Evolutionary conservation across 2,888 invertebrate genomes (phyloP).

Genomic region (Furcula furcula): DNA sequence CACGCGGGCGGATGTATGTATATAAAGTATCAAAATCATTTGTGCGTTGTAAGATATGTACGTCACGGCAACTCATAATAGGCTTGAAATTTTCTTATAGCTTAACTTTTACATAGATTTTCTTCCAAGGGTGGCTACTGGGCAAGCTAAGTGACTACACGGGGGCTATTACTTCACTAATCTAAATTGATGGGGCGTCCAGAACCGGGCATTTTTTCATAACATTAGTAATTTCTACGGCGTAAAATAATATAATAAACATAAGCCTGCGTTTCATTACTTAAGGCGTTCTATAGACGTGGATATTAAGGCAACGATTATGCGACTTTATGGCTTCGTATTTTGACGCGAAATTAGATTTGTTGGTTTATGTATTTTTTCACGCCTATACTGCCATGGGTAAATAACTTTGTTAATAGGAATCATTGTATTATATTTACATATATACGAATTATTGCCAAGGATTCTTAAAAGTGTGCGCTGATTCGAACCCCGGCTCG

Average conservation of each 20-base stretch:
- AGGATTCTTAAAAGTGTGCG: no score
- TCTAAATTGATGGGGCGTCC: conserved; percentile 81
- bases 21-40: conserved; percentile 47
- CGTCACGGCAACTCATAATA: conserved; percentile 69
- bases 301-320: conserved; percentile 50
- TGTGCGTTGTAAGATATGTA: conserved; percentile 29
- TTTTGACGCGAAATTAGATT: conserved; percentile 38
- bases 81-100: conserved; percentile 77
- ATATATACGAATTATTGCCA: no score
- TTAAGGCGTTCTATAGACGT: conserved; percentile 60
- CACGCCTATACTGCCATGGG: no score
- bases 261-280: conserved; percentile 69
- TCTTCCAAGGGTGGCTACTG: conserved; percentile 63
- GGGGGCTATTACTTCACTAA: conserved; percentile 71
- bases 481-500: no score
- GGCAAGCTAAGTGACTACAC: conserved; percentile 43
- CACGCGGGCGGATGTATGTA: no score
- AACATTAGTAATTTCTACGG: conserved; percentile 75
- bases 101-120: conserved; percentile 75
- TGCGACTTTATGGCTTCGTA: conserved; percentile 39
- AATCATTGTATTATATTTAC: no score
- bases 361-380: conserved; percentile 23
- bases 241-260: conserved; percentile 78
- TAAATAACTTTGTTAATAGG: no score
- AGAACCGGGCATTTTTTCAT: conserved; percentile 72